These are phyloP conservation scores for Himalopsyche kuldschensis DNA, from an alignment of 2,888 invertebrate genomes.

Conservation along the genomic window DNA sequence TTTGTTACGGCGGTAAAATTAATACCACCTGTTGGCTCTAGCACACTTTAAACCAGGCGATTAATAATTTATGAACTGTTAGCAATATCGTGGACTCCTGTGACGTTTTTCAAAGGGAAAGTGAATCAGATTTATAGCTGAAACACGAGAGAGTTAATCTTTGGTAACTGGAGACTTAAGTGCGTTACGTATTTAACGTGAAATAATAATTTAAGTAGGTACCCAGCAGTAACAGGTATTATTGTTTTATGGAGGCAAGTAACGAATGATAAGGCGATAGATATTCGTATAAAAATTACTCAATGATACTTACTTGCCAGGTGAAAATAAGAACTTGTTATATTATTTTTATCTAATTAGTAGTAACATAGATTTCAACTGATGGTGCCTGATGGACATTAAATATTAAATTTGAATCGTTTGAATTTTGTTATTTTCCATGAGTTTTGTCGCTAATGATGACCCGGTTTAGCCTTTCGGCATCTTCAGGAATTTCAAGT, in stretches of 20 bases:
- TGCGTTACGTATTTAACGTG: not conserved
- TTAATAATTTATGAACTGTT: slow-evolving; percentile 21
- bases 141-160: not conserved
- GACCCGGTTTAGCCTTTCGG: no score
- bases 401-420: no score
- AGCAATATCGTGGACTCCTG: slow-evolving; percentile 1
- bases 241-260: not conserved
- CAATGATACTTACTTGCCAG: not conserved
- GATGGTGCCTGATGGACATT: no score
- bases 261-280: not conserved
- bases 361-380: no score
- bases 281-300: not conserved
- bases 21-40: slow-evolving; percentile 6
- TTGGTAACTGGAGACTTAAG: not conserved
- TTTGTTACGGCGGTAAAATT: not conserved
- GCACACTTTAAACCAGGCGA: not conserved
- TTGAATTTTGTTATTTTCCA: no score
- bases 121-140: slow-evolving; percentile 17
- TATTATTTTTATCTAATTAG: no score
- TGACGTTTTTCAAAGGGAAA: slow-evolving; percentile 25
- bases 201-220: not conserved
- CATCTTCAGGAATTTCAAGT: no score
- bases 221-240: not conserved
- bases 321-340: no score
- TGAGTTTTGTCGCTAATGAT: no score